phyloP scores from a whole-genome alignment of 2,888 invertebrate species.

The Drosophila villosipedis region DNA sequence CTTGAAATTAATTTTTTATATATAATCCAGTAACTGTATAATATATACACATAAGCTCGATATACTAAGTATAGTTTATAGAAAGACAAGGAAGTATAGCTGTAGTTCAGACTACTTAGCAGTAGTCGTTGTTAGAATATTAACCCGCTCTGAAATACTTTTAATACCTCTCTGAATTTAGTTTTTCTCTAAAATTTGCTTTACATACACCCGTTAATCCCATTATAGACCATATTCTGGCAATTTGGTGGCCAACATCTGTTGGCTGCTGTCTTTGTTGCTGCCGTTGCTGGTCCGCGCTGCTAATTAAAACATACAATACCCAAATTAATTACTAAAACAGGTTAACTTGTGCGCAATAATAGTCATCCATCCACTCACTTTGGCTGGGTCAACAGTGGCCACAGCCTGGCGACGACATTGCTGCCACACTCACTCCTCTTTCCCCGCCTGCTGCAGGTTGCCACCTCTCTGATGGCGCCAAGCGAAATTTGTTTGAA shows the following conservation, averaged over 20 bases:
- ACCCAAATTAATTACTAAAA: slow-evolving; percentile 85
- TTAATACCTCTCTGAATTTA: not conserved
- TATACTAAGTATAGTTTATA: not conserved
- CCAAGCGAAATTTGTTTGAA: slow-evolving; percentile 71
- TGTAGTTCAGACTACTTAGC: not conserved
- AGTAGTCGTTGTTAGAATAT: not conserved
- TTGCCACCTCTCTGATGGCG: slow-evolving; percentile 51
- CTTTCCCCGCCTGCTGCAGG: slow-evolving; percentile 5
- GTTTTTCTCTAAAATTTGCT: not conserved
- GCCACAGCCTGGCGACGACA: slow-evolving; percentile 47
- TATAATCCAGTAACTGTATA: not conserved
- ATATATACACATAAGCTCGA: not conserved
- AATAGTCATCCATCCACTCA: slow-evolving; percentile 69
- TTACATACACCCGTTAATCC: not conserved
- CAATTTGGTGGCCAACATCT: slow-evolving; percentile 32
- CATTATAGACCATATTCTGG: not conserved
- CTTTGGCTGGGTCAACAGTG: slow-evolving; percentile 53
- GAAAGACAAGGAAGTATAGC: not conserved
- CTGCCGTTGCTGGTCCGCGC: slow-evolving; percentile 32
- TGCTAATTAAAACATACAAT: slow-evolving; percentile 85
- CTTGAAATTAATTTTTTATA: no score
- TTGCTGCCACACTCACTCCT: slow-evolving; percentile 30
- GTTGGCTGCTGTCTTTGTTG: slow-evolving; percentile 26
- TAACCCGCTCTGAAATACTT: not conserved
- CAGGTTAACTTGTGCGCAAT: slow-evolving; percentile 84